Base-by-base conservation (phyloP, 1,140 invertebrate species). In the Drosophila hydei region DNA sequence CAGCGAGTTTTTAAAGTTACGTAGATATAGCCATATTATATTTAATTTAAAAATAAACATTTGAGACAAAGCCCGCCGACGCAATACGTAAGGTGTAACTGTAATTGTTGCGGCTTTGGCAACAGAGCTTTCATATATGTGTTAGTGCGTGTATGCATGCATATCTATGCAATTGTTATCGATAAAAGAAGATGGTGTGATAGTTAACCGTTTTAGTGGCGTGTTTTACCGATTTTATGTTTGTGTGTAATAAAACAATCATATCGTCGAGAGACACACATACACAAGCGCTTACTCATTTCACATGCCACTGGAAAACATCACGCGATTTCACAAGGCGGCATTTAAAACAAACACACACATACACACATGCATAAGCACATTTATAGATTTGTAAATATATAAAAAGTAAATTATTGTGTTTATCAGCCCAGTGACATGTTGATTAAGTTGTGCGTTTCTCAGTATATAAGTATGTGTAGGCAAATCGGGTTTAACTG, bases 161-260 rank as follows among this genome's bases (percentile, higher is more conserved):
- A 14, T 73, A 16, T 12, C 7, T 14, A 56, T 27, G 14, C 14
- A 67, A 68, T 51, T 69, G 58, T 62, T 75, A 55, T 68, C 77
- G 45, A 63, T 40, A 64, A 70, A 71, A 59, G 30, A 19, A 48
- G 63, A 61, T 70, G 59, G 54, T 54, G 76, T 68, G 60, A 76
- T 85, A 73, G 64, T 67, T 55, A 50, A 42, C 54, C 18, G 55
- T 45, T 56, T 50, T 68, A 74, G 81, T 84, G 80, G 81, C 73
- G 81, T 84, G 79, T 79, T 84, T 14, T 36, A 58, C 72, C 71
- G 45, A 33, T 42, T 58, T 72, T 19, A 42, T 54, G 11, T 11
- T 33, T 61, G 52, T 73, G 56, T 42, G 69, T 47, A 47, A 73
- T 68, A 81, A 65, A 54, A 48, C 27, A 69, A 68, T 73, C 70